These are phyloP conservation scores for Drosophila fungiperda DNA, from an alignment of 2,888 invertebrate species.

Conservation along the genomic window DNA sequence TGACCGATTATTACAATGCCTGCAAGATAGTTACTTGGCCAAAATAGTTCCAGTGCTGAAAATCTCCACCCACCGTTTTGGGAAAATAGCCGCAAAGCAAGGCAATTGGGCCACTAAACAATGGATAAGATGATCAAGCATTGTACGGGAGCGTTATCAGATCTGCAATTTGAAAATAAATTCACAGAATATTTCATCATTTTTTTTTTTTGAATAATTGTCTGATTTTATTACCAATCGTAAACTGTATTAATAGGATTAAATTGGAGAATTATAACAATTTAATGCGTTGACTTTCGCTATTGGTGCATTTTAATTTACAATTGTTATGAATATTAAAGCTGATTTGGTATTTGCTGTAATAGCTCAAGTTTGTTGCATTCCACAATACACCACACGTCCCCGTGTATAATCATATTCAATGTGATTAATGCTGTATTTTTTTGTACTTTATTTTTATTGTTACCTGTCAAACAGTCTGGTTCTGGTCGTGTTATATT, in stretches of 20 bases:
- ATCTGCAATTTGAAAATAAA: conserved; percentile 1
- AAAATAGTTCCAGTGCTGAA: conserved; percentile 34
- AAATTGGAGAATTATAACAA: not conserved
- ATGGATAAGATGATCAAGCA: conserved; percentile 39
- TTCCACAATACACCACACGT: conserved; percentile 33
- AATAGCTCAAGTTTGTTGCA: conserved; percentile 52
- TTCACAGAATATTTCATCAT: conserved; percentile 44
- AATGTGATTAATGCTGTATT: conserved; percentile 55
- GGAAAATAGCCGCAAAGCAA: conserved; percentile 28
- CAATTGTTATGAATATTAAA: conserved; percentile 47
- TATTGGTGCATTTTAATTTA: conserved; percentile 37
- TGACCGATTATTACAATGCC: conserved; percentile 70
- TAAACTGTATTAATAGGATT: conserved; percentile 5
- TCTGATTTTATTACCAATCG: conserved; percentile 1
- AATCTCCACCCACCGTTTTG: conserved; percentile 59
- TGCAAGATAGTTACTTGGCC: conserved; percentile 63
- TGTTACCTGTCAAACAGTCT: conserved; percentile 56
- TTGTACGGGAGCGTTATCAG: conserved; percentile 15
- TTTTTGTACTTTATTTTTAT: conserved; percentile 2
- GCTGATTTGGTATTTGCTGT: conserved; percentile 26
- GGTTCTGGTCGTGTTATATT: conserved; percentile 29
- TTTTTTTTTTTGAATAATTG: not conserved
- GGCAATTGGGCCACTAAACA: conserved; percentile 40
- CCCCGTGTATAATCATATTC: conserved; percentile 51
- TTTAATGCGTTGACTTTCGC: conserved; percentile 6